Evolutionary conservation across 2,888 invertebrate species (phyloP).

Genomic region (Phortica magna): DNA sequence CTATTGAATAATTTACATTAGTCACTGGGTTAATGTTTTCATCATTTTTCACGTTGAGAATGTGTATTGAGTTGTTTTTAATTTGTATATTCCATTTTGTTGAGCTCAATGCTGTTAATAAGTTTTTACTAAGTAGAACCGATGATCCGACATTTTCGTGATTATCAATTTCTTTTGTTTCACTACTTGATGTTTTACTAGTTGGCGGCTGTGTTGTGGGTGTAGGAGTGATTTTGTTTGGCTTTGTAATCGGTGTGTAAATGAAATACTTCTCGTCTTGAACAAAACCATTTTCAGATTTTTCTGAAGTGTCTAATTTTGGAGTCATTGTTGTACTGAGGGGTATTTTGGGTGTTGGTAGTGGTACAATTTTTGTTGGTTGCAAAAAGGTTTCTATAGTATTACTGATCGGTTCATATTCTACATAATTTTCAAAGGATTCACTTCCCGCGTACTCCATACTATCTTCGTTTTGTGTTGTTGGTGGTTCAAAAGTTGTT

Average conservation of each 20-base stretch:
- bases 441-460: no score
- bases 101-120: constrained; percentile 25
- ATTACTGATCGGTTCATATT: no score
- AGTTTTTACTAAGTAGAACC: neutral
- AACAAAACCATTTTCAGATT: no score
- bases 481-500: constrained; percentile 25
- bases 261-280: no score
- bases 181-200: constrained; percentile 7
- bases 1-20: constrained; percentile 58
- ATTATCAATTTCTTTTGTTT: neutral
- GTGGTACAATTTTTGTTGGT: neutral
- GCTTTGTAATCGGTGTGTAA: neutral
- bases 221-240: neutral
- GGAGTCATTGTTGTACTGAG: neutral
- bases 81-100: constrained; percentile 45
- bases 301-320: neutral
- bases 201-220: constrained; percentile 33
- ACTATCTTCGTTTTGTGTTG: neutral
- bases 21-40: constrained; percentile 62
- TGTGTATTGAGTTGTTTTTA: constrained; percentile 52
- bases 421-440: no score
- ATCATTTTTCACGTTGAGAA: constrained; percentile 47
- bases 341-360: neutral
- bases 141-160: neutral
- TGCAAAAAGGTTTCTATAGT: no score